A percentile compares a stretch with the other conserved stretches of the same genome.
These are phyloP conservation scores for Pitta sordida DNA, from an alignment of 2,113 vertebrate species.

Conservation along the genomic window DNA sequence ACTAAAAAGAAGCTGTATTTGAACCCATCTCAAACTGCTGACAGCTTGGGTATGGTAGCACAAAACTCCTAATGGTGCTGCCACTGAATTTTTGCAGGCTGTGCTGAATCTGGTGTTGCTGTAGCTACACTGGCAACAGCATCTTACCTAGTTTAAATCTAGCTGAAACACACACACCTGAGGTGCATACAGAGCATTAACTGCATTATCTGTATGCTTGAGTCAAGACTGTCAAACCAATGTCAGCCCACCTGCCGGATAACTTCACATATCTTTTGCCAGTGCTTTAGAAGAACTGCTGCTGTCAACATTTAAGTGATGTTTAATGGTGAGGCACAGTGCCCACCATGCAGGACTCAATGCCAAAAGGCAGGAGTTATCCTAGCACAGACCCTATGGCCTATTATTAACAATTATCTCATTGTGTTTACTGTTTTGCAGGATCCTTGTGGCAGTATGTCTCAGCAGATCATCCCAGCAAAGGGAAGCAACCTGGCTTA, in stretches of 20 bases:
- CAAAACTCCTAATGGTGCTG: not conserved
- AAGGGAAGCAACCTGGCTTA: not conserved
- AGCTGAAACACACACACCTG: not conserved
- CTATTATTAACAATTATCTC: not conserved
- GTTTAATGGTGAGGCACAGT: not conserved
- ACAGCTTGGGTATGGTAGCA: not conserved
- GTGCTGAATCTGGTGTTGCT: rapidly evolving
- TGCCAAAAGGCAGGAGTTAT: not conserved
- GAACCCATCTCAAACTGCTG: not conserved
- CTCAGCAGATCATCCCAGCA: not conserved
- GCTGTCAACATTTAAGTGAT: not conserved
- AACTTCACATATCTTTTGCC: not conserved
- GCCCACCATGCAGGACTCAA: rapidly evolving
- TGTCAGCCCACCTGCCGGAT: not conserved
- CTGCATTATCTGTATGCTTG: rapidly evolving
- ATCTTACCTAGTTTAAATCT: not conserved
- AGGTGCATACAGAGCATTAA: not conserved
- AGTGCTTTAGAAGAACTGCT: not conserved
- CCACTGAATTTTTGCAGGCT: not conserved
- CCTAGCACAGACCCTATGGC: not conserved
- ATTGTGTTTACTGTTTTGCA: not conserved
- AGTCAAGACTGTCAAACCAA: not conserved
- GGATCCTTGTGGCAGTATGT: not conserved
- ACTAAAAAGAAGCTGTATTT: not conserved
- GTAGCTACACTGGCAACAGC: not conserved